Evolutionary conservation across 2,797 vertebrate genomes (phyloP).

Genomic region (Denticeps clupeoides): DNA sequence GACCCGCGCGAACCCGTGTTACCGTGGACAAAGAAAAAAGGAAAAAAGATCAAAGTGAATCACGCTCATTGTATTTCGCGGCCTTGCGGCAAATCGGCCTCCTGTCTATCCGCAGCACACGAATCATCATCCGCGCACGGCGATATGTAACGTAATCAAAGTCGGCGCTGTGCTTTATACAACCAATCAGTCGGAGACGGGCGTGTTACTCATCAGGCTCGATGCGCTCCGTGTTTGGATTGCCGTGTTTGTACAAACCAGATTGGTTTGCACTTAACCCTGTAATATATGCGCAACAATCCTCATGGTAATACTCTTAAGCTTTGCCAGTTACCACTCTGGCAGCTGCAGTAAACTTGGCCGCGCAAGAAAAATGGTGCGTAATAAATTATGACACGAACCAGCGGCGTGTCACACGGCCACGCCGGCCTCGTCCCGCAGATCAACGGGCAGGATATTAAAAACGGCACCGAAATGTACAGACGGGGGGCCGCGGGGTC

Average conservation of each 20-base stretch:
- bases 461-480: conserved; percentile 37
- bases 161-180: conserved; percentile 62
- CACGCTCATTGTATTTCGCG: conserved; percentile 32
- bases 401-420: conserved; percentile 25
- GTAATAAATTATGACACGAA: conserved; percentile 61
- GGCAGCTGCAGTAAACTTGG: conserved; percentile 58
- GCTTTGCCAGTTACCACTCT: conserved; percentile 48
- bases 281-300: conserved; percentile 70
- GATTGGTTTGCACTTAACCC: conserved; percentile 75
- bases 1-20: conserved; percentile 41
- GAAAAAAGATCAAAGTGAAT: conserved; percentile 31
- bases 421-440: conserved; percentile 15
- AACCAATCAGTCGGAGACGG: conserved; percentile 67
- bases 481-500: conserved; percentile 38
- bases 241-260: conserved; percentile 69
- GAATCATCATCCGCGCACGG: conserved; percentile 44
- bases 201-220: conserved; percentile 65
- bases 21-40: conserved; percentile 8
- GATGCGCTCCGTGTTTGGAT: conserved; percentile 59
- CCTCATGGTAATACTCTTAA: conserved; percentile 58
- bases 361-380: conserved; percentile 44
- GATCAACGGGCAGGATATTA: conserved; percentile 40
- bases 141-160: conserved; percentile 64
- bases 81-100: conserved; percentile 29
- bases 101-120: conserved; percentile 41